Conservation (phyloP, 2,888 invertebrate genomes). For the Andrena dorsata region DNA sequence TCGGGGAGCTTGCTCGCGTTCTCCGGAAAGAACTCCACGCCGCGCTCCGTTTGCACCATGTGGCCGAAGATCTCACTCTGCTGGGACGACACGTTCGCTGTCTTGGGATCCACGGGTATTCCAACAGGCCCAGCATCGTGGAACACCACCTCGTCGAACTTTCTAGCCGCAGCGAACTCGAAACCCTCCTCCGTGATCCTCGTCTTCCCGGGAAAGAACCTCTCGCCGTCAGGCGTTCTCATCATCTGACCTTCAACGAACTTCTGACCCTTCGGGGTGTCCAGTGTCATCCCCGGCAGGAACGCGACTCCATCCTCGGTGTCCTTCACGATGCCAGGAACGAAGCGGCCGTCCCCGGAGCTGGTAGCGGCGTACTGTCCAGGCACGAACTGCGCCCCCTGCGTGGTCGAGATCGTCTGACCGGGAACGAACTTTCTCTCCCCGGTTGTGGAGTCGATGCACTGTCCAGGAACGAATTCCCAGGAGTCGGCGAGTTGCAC, state of each 20-base stretch:
- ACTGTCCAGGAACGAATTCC: constrained; percentile 89
- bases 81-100: constrained; percentile 86
- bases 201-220: constrained; percentile 88
- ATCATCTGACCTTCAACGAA: constrained; percentile 90
- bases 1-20: constrained; percentile 84
- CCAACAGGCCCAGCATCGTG: constrained; percentile 87
- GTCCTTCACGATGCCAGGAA: constrained; percentile 86
- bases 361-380: constrained; percentile 87
- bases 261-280: constrained; percentile 88
- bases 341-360: constrained; percentile 87
- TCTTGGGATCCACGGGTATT: constrained; percentile 86
- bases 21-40: constrained; percentile 89
- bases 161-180: constrained; percentile 87
- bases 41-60: constrained; percentile 88
- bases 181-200: constrained; percentile 85
- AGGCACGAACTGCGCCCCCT: constrained; percentile 88
- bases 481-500: constrained; percentile 86
- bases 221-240: constrained; percentile 87
- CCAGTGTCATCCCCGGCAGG: constrained; percentile 88
- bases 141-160: constrained; percentile 87
- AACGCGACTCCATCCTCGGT: constrained; percentile 86
- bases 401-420: constrained; percentile 88
- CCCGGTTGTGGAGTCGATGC: constrained; percentile 86
- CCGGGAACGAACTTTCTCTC: constrained; percentile 88
- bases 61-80: constrained; percentile 87